phyloP scores from a whole-genome alignment of 2,888 invertebrate species.

The Dryomyza anilis region DNA sequence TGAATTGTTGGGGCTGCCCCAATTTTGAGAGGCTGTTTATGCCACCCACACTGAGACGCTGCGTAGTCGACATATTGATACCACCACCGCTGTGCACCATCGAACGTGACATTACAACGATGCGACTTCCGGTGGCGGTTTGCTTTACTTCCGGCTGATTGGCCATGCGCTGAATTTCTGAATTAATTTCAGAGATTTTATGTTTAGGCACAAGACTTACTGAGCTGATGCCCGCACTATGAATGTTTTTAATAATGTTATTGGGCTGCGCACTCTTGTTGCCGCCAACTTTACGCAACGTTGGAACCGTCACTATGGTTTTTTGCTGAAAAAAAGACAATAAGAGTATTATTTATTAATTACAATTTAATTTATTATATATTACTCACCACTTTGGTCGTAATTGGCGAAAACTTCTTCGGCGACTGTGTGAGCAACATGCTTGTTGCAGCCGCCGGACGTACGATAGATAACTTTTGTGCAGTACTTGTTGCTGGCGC shows the following conservation, averaged over 20 bases:
- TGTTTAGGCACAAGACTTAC: constrained; percentile 40
- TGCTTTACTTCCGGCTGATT: constrained; percentile 44
- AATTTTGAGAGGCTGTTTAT: too few relatives aligned
- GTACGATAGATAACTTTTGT: constrained; percentile 48
- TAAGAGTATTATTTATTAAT: not conserved
- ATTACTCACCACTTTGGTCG: constrained; percentile 37
- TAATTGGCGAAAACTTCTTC: constrained; percentile 36
- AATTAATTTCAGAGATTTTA: constrained; percentile 51
- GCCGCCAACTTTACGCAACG: constrained; percentile 43
- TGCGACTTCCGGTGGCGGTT: constrained; percentile 39
- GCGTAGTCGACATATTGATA: constrained; percentile 27
- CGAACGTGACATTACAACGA: constrained; percentile 47
- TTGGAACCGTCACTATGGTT: constrained; percentile 42
- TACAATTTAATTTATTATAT: not conserved
- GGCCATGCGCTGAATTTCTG: constrained; percentile 46
- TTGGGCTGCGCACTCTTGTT: not conserved
- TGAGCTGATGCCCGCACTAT: not conserved
- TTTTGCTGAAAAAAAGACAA: constrained; percentile 33
- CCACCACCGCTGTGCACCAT: constrained; percentile 29
- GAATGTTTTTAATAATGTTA: not conserved
- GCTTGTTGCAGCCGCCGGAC: constrained; percentile 39
- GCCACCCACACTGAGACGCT: constrained; percentile 22
- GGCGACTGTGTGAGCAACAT: constrained; percentile 48
- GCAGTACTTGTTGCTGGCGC: constrained; percentile 27
- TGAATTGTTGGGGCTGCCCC: constrained; percentile 1